Percentiles rank a stretch among this genome's conserved stretches.
These are phyloP conservation scores for Cephonodes hylas DNA, from an alignment of 2,888 invertebrate genomes.

Conservation along the genomic window DNA sequence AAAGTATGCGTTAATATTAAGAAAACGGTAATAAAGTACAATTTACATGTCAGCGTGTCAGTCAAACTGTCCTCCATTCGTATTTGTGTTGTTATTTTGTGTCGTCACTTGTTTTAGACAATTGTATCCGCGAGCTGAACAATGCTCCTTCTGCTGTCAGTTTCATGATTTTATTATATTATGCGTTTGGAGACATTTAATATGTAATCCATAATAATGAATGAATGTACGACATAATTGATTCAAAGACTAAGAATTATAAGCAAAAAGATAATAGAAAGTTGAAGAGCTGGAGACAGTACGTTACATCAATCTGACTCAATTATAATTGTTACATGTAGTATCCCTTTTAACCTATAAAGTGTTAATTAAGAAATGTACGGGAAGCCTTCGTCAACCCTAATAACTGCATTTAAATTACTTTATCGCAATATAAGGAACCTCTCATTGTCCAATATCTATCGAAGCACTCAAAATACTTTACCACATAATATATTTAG, in stretches of 20 bases:
- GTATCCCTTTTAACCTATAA: too few relatives aligned
- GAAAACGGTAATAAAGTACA: conserved; percentile 32
- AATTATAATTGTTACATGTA: too few relatives aligned
- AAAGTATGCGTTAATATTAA: conserved; percentile 7
- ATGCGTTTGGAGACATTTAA: background rate
- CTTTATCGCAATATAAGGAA: too few relatives aligned
- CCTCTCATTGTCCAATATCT: too few relatives aligned
- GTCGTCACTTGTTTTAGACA: conserved; percentile 6
- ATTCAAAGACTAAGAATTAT: too few relatives aligned
- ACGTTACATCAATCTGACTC: too few relatives aligned
- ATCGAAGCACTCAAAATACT: background rate
- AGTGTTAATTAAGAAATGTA: too few relatives aligned
- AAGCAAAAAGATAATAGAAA: too few relatives aligned
- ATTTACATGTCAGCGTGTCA: conserved; percentile 51
- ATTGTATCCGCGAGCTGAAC: conserved; percentile 15
- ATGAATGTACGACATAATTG: too few relatives aligned
- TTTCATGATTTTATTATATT: background rate
- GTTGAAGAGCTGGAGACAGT: too few relatives aligned
- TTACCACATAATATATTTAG: background rate
- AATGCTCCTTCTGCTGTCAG: background rate
- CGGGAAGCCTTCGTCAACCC: too few relatives aligned
- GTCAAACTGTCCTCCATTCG: conserved; percentile 40
- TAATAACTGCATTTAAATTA: too few relatives aligned
- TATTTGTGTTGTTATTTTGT: conserved; percentile 11
- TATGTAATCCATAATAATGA: background rate